phyloP scores from a whole-genome alignment of 2,888 invertebrate species.

The Cryptus armator region DNA sequence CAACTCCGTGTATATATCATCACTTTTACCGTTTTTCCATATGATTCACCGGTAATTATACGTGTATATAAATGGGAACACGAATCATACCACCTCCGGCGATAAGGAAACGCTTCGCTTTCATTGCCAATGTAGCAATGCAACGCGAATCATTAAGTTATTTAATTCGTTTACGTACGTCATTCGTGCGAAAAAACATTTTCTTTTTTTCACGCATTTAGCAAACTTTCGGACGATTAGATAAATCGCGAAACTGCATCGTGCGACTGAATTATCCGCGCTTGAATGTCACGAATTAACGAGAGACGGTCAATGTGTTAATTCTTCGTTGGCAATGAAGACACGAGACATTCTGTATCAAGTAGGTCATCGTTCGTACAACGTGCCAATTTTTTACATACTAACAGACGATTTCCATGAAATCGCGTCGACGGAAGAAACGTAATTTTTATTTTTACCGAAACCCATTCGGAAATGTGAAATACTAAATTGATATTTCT shows the following conservation, averaged over 20 bases:
- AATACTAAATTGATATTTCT: too few relatives aligned
- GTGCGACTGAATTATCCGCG: background rate
- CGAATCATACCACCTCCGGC: slow-evolving; percentile 6
- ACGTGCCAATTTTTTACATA: background rate
- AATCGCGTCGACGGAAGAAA: too few relatives aligned
- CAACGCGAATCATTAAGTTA: slow-evolving; percentile 1
- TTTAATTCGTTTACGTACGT: slow-evolving; percentile 18
- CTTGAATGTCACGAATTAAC: slow-evolving; percentile 37
- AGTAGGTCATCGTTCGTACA: background rate
- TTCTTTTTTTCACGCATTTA: slow-evolving; percentile 15
- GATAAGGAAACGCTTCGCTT: slow-evolving; percentile 47
- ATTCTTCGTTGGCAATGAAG: background rate
- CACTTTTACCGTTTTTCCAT: slow-evolving; percentile 26
- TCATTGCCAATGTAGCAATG: slow-evolving; percentile 27
- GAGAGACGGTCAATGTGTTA: background rate
- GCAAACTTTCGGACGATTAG: slow-evolving; percentile 29
- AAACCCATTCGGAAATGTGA: too few relatives aligned
- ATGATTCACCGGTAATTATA: slow-evolving; percentile 43
- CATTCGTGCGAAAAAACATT: slow-evolving; percentile 24
- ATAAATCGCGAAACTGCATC: slow-evolving; percentile 19
- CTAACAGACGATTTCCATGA: too few relatives aligned
- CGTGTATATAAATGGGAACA: slow-evolving; percentile 26
- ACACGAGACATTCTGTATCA: background rate
- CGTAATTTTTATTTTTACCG: too few relatives aligned
- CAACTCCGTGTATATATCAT: background rate